Base-by-base conservation (phyloP, 2,113 vertebrate species). In the Xenus cinereus region DNA sequence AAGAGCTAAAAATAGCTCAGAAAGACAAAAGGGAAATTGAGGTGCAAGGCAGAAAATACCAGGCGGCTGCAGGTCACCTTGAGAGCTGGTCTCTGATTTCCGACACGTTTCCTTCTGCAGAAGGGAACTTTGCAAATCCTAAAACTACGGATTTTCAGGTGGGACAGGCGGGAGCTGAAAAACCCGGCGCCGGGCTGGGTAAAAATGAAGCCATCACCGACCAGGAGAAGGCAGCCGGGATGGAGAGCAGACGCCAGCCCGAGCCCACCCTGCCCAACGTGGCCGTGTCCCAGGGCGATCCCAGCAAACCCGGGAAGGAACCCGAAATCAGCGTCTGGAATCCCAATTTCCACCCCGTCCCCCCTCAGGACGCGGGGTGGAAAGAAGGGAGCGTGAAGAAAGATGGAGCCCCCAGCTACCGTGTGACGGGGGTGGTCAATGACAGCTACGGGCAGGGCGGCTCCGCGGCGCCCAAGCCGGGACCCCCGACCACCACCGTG, bases 1-100 rank as follows among this genome's bases (percentile, higher is more conserved):
- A 98, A 69, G 99, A 99, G 72, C 98, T 98, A 71, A 98, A 98
- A 97, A 97, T 98, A 35, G 97, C 98, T 41, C 94, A 88, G 75
- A 97, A 98, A 66, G 97, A 98, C 87, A 97, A 94, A 82, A 95
- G 95, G 22, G 98, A 98, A 90, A 94, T 75, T 3, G 98, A 98
- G 71, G 97, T 87, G 53, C 97, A 96, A 23, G 93, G 92, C 50
- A 97, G 93, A 64, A 96, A 86, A 57, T 97, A 62, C 92, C 98
- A 89, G 57, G 94, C 57, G 60, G 93, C 96, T 90, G 97, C 96
- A 9, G 97, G 95, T 98, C 98, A 96, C 96, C 98, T 98, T 96
- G 97, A 97, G 63, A 98, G 89, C 97, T 97, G 98, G 98, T 93
- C 97, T 62, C 53, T 97, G 96, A 96, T 97, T 71, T 96, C 98